Evolutionary conservation across 1,140 invertebrate species (phyloP), one percentile per base, ranked within the genome.

Genomic region (Zelostemma sp.): DNA sequence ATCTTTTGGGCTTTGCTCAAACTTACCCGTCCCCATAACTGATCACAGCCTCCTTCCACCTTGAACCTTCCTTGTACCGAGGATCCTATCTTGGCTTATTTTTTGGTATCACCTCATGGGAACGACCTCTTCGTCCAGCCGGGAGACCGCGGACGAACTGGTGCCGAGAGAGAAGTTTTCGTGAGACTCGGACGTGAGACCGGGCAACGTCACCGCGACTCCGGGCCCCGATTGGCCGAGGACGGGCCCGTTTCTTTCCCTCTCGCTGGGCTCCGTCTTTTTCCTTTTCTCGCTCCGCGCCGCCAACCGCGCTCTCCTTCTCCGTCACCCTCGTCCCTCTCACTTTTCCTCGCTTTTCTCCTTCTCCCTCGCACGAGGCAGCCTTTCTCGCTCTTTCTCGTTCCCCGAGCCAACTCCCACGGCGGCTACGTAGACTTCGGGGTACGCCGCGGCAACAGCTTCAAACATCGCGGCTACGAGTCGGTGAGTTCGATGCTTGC

Each of bases 11-110:
- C 21, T 11, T 38, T 46, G 8, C 19, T 8, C 40, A 50, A 54
- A 83, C 82, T 85, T 82, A 84, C 83, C 83, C 80, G 81, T 82
- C 73, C 80, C 82, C 80, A 83, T 85, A 80, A 80, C 81, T 77
- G 79, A 74, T 68, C 69, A 68, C 79, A 77, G 74, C 80, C 79
- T 75, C 75, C 77, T 79, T 81, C 76, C 79, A 74, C 75, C 73
- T 72, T 75, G 68, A 79, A 77, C 70, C 71, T 68, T 68, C 51
- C 65, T 65, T 46, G 64, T 77, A 76, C 78, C 73, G 74, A 70
- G 66, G 58, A 56, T 74, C 68, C 76, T 77, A 73, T 80, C 60
- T 71, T 75, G 75, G 41, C 63, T 73, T 15, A 14, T 76, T 60
- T n/a, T 61, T 68, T 48, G 47, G 45, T 25, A 68, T 77, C 79